Percentiles rank a stretch among this genome's conserved stretches.
Evolutionary conservation across 2,888 invertebrate species (phyloP).

Genomic region (Torymus tubicola): DNA sequence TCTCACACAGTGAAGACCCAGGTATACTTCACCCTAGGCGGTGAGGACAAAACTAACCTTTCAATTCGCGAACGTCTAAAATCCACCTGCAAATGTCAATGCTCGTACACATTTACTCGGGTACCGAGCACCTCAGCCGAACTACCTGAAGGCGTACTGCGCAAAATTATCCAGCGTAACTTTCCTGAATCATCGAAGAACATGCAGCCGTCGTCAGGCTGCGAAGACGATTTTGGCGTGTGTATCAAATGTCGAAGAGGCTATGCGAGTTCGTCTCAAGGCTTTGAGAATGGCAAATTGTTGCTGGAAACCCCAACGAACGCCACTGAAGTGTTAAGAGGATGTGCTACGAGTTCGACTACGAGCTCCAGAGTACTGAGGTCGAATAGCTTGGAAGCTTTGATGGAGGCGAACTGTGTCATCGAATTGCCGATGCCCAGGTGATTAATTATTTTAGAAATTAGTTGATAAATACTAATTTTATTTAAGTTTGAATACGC

Average conservation of each 20-base stretch:
- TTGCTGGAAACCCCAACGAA: constrained; percentile 86
- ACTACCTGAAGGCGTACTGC: constrained; percentile 69
- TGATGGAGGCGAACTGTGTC: constrained; percentile 74
- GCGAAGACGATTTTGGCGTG: constrained; percentile 59
- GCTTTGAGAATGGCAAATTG: constrained; percentile 65
- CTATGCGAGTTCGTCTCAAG: constrained; percentile 58
- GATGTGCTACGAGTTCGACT: constrained; percentile 63
- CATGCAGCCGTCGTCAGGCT: constrained; percentile 64
- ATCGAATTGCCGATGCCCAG: constrained; percentile 81
- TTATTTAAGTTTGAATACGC: too few relatives aligned
- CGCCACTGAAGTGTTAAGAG: constrained; percentile 83
- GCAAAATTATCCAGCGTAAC: constrained; percentile 73
- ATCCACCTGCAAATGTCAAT: constrained; percentile 66
- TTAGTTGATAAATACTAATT: too few relatives aligned
- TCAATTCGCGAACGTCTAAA: constrained; percentile 53
- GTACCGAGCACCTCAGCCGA: constrained; percentile 73
- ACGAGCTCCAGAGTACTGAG: constrained; percentile 59
- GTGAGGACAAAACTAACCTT: constrained; percentile 65
- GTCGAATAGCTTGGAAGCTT: constrained; percentile 70
- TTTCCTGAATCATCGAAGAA: constrained; percentile 73
- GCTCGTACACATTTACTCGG: constrained; percentile 68
- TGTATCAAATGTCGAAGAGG: constrained; percentile 69
- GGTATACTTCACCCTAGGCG: constrained; percentile 72
- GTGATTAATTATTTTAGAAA: constrained; percentile 66
- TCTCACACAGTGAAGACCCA: constrained; percentile 59